These are phyloP conservation scores for Sipha flava DNA, from an alignment of 1,140 invertebrate species.

Conservation along the genomic window DNA sequence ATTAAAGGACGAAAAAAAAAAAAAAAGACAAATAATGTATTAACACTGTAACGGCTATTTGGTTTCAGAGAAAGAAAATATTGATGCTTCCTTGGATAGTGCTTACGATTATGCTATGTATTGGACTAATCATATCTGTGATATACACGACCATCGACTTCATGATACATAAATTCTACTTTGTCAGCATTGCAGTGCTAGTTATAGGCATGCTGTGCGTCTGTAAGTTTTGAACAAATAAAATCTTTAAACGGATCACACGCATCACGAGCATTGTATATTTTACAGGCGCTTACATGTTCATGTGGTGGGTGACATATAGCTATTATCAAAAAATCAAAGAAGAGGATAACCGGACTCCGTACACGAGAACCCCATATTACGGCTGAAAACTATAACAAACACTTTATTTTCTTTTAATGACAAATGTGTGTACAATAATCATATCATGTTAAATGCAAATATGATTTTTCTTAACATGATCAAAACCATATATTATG, in stretches of 20 bases:
- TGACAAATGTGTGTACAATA: background rate
- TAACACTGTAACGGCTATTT: background rate
- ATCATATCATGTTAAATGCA: background rate
- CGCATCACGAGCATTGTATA: no score
- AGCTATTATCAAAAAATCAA: conserved; percentile 45
- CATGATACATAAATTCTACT: conserved; percentile 52
- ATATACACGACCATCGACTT: conserved; percentile 64
- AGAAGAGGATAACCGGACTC: conserved; percentile 30
- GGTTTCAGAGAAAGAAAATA: conserved; percentile 59
- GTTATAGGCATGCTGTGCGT: conserved; percentile 53
- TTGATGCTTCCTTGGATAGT: conserved; percentile 75
- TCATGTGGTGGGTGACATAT: conserved; percentile 48
- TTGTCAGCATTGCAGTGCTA: conserved; percentile 53
- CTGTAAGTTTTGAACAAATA: conserved; percentile 46
- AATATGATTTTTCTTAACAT: background rate
- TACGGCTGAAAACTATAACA: background rate
- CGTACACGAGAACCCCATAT: conserved; percentile 28
- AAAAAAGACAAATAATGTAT: background rate
- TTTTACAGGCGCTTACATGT: conserved; percentile 43
- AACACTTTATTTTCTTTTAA: background rate
- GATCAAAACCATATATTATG: background rate
- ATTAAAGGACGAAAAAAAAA: background rate
- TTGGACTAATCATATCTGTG: conserved; percentile 63
- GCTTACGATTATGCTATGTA: conserved; percentile 62
- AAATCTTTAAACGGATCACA: no score